Conservation (phyloP, 2,888 invertebrate genomes). For the Diadromus collaris region DNA sequence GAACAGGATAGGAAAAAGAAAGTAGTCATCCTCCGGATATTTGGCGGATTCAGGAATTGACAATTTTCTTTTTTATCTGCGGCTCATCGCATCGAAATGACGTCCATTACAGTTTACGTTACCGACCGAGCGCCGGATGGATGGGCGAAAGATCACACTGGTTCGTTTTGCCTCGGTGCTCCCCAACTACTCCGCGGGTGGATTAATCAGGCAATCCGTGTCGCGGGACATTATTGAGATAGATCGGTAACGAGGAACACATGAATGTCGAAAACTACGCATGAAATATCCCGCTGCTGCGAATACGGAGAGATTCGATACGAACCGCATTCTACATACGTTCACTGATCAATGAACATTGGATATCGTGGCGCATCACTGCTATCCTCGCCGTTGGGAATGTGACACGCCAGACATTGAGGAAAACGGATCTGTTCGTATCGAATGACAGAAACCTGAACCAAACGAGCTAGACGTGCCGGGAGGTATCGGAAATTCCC, state of each 20-base stretch:
- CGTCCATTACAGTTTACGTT: too few species aligned
- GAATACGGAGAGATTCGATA: neutral
- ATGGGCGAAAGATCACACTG: too few species aligned
- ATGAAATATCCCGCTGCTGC: neutral
- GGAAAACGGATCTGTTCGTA: neutral
- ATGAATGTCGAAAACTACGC: slow-evolving; percentile 23
- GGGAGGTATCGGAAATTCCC: neutral
- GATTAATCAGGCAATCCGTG: slow-evolving; percentile 2
- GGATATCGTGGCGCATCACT: neutral
- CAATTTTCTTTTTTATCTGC: too few species aligned
- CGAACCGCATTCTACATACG: neutral
- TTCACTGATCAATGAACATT: slow-evolving; percentile 5
- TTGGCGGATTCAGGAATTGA: too few species aligned
- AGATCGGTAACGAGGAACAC: slow-evolving; percentile 12
- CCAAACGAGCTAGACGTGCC: neutral
- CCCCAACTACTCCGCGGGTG: neutral
- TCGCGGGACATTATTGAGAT: slow-evolving; percentile 18
- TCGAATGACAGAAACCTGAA: slow-evolving; percentile 9
- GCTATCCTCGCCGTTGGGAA: neutral
- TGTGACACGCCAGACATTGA: slow-evolving; percentile 11
- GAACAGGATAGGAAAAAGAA: too few species aligned
- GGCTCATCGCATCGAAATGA: too few species aligned
- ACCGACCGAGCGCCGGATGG: too few species aligned
- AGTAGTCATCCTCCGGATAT: too few species aligned
- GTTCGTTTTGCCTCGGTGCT: too few species aligned